Evolutionary conservation across 2,797 vertebrate genomes (phyloP), one percentile per base, ranked within the genome.

Genomic region (Rhabdomys pumilio): DNA sequence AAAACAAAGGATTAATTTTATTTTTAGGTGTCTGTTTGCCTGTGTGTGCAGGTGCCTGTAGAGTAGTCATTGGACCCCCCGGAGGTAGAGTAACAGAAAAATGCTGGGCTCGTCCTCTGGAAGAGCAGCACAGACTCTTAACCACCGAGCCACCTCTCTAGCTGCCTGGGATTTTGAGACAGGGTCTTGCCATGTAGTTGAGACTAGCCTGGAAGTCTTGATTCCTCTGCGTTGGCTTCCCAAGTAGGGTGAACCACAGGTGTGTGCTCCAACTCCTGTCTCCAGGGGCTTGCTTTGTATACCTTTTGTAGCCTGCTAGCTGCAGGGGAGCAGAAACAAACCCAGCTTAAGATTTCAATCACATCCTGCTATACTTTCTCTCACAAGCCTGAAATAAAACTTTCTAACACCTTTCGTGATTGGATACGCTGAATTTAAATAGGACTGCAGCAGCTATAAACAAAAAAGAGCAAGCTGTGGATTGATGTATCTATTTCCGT

Each of bases 331-430:
- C 91, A 96, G 94, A 90, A 94, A 94, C 55, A 95, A 95, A 87
- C 22, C 63, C 88, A 91, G 89, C 61, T 96, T 82, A 89, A 92
- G 90, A 89, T 88, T 34, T 89, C 94, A 97, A 89, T 84, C 59
- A 80, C 91, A 53, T 87, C 59, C 92, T 73, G 76, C 77, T 57
- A 34, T 69, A 92, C 81, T 92, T 95, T 95, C 93, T 95, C 96
- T 91, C 77, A 24, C 47, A 81, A 91, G 86, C 90, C 95, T 59
- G 65, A 96, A 97, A 97, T 96, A 97, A 96, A 90, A 90, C 80
- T 97, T 96, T 96, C 95, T 94, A 93, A 96, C 96, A 97, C 94
- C 96, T 97, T 97, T 93, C 95, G 95, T 96, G 89, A 92, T 73
- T 96, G 94, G 96, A 92, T 93, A 90, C 91, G 59, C 69, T 72